A percentile compares a stretch with the other conserved stretches of the same genome.
Conservation (phyloP, 2,888 invertebrate species). For the Neelides folsomi region DNA sequence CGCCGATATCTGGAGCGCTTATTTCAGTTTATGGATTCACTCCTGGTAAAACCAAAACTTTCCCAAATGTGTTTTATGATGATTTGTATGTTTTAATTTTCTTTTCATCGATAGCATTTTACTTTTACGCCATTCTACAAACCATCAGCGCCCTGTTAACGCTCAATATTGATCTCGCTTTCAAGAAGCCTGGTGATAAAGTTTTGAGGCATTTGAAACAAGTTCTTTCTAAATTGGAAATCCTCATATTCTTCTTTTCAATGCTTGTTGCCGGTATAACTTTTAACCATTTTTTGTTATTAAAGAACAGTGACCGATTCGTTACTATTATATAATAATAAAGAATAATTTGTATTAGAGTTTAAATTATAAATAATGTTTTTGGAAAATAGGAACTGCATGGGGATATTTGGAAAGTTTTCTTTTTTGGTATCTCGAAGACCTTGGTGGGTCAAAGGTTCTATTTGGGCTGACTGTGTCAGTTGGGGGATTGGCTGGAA, state of each 20-base stretch:
- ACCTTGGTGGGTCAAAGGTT: conserved; percentile 58
- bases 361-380: not conserved
- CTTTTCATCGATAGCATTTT: conserved; percentile 55
- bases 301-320: too few species aligned
- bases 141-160: conserved; percentile 53
- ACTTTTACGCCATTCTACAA: conserved; percentile 57
- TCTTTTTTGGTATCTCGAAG: conserved; percentile 65
- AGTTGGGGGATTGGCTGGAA: conserved; percentile 60
- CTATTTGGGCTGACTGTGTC: conserved; percentile 69
- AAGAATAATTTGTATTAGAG: not conserved
- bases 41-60: too few species aligned
- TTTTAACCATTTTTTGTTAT: too few species aligned
- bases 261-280: conserved; percentile 61
- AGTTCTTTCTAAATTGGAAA: conserved; percentile 55
- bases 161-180: conserved; percentile 58
- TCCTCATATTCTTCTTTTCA: conserved; percentile 56
- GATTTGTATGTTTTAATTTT: too few species aligned
- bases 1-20: conserved; percentile 57
- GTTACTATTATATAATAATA: too few species aligned
- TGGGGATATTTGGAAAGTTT: conserved; percentile 74
- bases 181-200: conserved; percentile 58
- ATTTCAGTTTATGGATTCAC: conserved; percentile 43
- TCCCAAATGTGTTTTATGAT: too few species aligned
- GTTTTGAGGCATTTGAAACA: conserved; percentile 54
- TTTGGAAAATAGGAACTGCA: conserved; percentile 50